These are phyloP conservation scores for Myotis pilosus DNA, from an alignment of 2,797 vertebrate genomes.

Conservation along the genomic window DNA sequence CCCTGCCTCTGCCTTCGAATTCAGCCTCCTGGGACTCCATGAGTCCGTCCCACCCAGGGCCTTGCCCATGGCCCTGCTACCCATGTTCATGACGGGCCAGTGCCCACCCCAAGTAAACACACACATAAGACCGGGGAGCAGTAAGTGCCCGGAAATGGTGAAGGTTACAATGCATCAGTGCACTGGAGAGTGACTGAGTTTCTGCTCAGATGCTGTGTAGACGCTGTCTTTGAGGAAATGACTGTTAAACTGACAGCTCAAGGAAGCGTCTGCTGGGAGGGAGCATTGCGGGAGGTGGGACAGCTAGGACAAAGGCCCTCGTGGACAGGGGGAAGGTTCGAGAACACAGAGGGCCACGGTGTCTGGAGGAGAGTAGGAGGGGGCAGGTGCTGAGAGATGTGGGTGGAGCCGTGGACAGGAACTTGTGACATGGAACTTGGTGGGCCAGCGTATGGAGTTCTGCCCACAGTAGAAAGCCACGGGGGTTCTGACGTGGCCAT, in stretches of 20 bases:
- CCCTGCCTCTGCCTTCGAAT: background rate
- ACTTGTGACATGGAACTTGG: fast-evolving
- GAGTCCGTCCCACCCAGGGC: fast-evolving
- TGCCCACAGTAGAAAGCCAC: background rate
- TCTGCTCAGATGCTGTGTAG: background rate
- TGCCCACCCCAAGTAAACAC: background rate
- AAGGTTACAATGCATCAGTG: background rate
- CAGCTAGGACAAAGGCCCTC: background rate
- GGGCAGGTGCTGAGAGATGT: fast-evolving
- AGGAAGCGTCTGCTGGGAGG: background rate
- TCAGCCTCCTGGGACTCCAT: fast-evolving
- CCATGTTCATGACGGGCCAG: background rate
- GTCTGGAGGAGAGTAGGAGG: background rate
- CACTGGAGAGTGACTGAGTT: background rate
- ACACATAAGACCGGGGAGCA: background rate
- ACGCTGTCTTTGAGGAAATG: background rate
- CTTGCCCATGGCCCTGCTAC: background rate
- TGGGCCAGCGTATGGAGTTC: background rate
- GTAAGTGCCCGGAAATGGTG: background rate
- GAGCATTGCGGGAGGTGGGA: background rate
- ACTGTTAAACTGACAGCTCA: background rate
- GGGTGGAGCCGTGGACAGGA: background rate
- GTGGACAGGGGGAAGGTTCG: background rate
- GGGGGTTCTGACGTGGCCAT: background rate
- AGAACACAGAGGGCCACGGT: background rate